Conservation (phyloP, 2,888 invertebrate genomes). For the Spodoptera exigua region DNA sequence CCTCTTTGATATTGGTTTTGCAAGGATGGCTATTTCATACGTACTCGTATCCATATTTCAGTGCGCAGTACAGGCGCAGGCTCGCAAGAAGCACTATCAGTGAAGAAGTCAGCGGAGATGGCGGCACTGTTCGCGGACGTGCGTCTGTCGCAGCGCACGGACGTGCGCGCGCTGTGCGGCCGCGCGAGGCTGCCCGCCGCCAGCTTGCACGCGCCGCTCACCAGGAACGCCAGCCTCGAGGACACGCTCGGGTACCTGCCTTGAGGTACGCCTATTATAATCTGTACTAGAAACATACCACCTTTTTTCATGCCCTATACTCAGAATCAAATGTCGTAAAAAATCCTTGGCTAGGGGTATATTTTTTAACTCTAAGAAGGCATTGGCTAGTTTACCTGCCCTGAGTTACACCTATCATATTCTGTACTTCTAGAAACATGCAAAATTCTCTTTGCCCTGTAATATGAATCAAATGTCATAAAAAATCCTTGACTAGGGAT, state of each 20-base stretch:
- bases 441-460: too few relatives aligned
- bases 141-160: slow-evolving; percentile 92
- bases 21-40: too few relatives aligned
- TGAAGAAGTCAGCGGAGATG: slow-evolving; percentile 96
- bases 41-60: slow-evolving; percentile 45
- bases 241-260: slow-evolving; percentile 91
- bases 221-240: slow-evolving; percentile 89
- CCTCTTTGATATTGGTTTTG: too few relatives aligned
- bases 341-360: too few relatives aligned
- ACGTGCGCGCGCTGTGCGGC: slow-evolving; percentile 86
- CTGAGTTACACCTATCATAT: slow-evolving; percentile 57
- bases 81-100: slow-evolving; percentile 93
- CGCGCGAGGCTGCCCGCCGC: slow-evolving; percentile 58
- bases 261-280: slow-evolving; percentile 57
- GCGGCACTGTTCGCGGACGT: slow-evolving; percentile 95
- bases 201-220: slow-evolving; percentile 61
- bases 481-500: too few relatives aligned
- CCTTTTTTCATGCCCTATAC: too few relatives aligned
- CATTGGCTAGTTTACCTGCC: too few relatives aligned
- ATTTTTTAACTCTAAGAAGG: too few relatives aligned
- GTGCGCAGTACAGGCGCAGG: slow-evolving; percentile 86
- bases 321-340: too few relatives aligned
- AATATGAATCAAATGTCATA: too few relatives aligned
- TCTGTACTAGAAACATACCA: too few relatives aligned
- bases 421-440: too few relatives aligned